Conservation (phyloP, 2,797 vertebrate genomes). For the Thunnus albacares region DNA sequence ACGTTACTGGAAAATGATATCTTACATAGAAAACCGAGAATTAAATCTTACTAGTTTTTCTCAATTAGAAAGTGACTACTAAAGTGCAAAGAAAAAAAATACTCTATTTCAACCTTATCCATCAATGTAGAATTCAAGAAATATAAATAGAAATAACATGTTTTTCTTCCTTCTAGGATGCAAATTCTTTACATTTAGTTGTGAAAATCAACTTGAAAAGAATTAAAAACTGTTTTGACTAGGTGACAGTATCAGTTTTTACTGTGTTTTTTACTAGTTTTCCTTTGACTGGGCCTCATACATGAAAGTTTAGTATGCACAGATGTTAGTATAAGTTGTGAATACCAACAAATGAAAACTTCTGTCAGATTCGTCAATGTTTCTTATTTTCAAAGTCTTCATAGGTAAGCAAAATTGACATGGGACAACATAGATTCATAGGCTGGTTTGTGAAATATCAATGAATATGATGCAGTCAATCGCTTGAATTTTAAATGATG, state of each 20-base stretch:
- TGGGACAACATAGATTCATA: too few species aligned
- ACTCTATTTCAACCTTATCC: background rate
- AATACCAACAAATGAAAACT: background rate
- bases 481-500: background rate
- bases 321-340: background rate
- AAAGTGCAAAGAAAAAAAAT: background rate
- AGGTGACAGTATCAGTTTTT: too few species aligned
- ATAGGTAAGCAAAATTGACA: background rate
- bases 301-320: background rate
- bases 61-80: background rate
- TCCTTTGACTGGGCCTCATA: background rate
- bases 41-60: background rate
- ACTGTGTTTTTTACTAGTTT: background rate
- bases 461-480: too few species aligned
- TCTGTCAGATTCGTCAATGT: too few species aligned
- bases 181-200: background rate
- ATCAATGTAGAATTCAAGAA: background rate
- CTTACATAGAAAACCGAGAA: background rate
- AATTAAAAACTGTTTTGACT: background rate
- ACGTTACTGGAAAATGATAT: constrained; percentile 3
- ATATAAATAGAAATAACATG: background rate
- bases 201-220: background rate
- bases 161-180: background rate
- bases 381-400: background rate
- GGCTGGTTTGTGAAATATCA: too few species aligned